Evolutionary conservation across 2,888 invertebrate genomes (phyloP).

Genomic region (Luperina testacea): DNA sequence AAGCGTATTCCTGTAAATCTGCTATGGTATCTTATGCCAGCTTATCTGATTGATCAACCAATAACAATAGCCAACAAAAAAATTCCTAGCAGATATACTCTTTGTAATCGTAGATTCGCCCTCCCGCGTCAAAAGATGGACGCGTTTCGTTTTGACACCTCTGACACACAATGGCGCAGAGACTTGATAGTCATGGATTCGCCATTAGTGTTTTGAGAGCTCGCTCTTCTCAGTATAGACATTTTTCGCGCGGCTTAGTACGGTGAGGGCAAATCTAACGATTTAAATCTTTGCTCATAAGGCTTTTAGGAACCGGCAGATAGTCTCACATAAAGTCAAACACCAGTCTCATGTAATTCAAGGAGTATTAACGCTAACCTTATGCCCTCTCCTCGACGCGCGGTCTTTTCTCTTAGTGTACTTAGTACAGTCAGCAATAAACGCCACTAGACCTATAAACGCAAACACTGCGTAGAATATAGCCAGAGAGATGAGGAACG

Average conservation of each 20-base stretch:
- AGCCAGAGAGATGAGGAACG: conserved; percentile 91
- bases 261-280: not conserved
- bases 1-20: not conserved
- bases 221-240: not conserved
- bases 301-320: not conserved
- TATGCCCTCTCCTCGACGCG: conserved; percentile 86
- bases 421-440: conserved; percentile 90
- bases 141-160: not conserved
- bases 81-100: not conserved
- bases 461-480: conserved; percentile 91
- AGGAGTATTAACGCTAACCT: conserved; percentile 91
- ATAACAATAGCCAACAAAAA: not conserved
- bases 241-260: not conserved
- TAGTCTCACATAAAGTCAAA: conserved; percentile 16
- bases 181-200: not conserved
- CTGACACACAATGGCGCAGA: not conserved
- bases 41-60: not conserved
- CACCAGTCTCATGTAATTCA: conserved; percentile 69
- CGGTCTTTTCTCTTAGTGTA: conserved; percentile 89
- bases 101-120: not conserved
- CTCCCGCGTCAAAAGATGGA: not conserved
- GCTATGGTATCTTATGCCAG: not conserved
- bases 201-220: not conserved
- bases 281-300: not conserved
- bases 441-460: conserved; percentile 90